A percentile compares a stretch with the other conserved stretches of the same genome.
phyloP scores from a whole-genome alignment of 2,888 invertebrate genomes.

The Cephus rjabovi region DNA sequence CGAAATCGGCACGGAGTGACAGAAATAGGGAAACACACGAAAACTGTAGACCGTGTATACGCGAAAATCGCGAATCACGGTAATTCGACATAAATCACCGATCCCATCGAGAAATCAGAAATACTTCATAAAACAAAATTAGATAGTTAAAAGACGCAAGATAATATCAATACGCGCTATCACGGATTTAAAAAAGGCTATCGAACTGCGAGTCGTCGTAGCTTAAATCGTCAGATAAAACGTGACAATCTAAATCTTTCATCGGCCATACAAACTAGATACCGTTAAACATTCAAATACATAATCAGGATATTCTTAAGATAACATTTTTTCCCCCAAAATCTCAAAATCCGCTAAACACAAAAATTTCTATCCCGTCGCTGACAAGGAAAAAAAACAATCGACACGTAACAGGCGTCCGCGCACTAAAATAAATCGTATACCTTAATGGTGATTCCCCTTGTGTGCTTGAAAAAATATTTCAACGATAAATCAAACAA shows the following conservation, averaged over 20 bases:
- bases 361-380: neutral
- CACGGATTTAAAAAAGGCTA: neutral
- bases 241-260: neutral
- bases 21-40: neutral
- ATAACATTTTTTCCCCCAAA: neutral
- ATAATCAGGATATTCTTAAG: neutral
- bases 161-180: neutral
- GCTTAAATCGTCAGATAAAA: slow-evolving; percentile 4
- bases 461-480: neutral
- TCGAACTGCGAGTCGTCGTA: neutral
- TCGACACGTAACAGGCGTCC: neutral
- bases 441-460: neutral
- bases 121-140: neutral
- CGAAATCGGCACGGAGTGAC: no score
- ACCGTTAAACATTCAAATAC: neutral
- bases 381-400: neutral
- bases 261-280: neutral
- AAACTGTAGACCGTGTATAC: neutral
- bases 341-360: neutral
- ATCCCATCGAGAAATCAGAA: neutral
- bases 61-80: neutral
- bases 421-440: neutral
- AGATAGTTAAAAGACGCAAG: neutral
- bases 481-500: neutral
- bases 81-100: neutral